A percentile compares a stretch with the other conserved stretches of the same genome.
These are phyloP conservation scores for Leucoraja ocellata DNA, from an alignment of 2,797 vertebrate species.

Conservation along the genomic window DNA sequence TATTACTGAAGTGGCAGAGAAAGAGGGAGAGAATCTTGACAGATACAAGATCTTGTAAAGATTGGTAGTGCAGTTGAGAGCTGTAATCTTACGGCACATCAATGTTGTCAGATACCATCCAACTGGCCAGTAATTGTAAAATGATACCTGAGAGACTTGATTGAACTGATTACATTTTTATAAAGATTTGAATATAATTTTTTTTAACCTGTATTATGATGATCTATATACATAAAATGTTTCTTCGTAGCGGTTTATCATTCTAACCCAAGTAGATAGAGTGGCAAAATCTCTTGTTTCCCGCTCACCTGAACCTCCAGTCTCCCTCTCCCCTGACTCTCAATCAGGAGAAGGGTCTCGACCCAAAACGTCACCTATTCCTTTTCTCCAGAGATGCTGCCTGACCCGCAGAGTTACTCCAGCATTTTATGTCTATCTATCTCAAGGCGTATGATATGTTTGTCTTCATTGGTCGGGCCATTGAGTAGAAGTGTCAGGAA, in stretches of 20 bases:
- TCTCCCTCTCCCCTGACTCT: too few relatives aligned
- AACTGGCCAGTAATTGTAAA: background rate
- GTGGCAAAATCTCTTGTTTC: too few relatives aligned
- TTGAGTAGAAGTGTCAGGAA: too few relatives aligned
- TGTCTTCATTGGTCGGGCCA: too few relatives aligned
- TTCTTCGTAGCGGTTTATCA: background rate
- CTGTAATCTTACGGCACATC: background rate
- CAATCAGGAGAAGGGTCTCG: too few relatives aligned
- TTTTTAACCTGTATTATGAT: background rate
- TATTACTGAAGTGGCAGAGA: background rate
- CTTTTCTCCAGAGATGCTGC: too few relatives aligned
- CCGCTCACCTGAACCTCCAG: too few relatives aligned
- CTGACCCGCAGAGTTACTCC: too few relatives aligned
- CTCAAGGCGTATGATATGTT: too few relatives aligned
- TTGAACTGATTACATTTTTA: background rate
- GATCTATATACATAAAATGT: background rate
- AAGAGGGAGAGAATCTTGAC: background rate
- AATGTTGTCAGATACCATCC: slow-evolving; percentile 1
- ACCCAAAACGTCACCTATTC: too few relatives aligned
- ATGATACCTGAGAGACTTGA: background rate
- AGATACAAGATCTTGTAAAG: slow-evolving; percentile 6
- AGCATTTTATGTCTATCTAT: too few relatives aligned
- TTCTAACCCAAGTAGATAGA: background rate
- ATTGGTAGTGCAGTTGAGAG: background rate
- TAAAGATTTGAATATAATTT: background rate